Percentiles rank a stretch among this genome's conserved stretches.
These are phyloP conservation scores for Triplophysa siluroides DNA, from an alignment of 2,113 vertebrate genomes.

Conservation along the genomic window DNA sequence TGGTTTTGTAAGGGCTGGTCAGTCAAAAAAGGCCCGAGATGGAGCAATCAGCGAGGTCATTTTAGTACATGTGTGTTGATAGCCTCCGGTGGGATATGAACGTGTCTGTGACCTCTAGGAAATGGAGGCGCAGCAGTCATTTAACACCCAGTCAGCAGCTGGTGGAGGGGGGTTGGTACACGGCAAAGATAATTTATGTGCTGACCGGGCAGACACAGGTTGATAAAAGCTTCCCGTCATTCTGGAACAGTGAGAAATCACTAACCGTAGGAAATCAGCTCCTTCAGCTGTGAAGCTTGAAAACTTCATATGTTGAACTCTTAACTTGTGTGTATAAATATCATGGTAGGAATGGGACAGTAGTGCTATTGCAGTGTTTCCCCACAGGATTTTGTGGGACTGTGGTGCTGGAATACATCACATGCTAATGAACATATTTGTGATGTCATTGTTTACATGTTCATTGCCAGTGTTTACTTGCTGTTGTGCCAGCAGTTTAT, in stretches of 20 bases:
- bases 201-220: slow-evolving; percentile 10
- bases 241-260: slow-evolving; percentile 26
- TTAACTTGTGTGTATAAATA: no score
- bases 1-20: slow-evolving; percentile 6
- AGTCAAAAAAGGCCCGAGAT: slow-evolving; percentile 16
- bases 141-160: slow-evolving; percentile 39
- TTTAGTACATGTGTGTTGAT: slow-evolving; percentile 29
- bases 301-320: neutral
- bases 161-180: slow-evolving; percentile 12
- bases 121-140: slow-evolving; percentile 22
- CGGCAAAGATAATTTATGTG: slow-evolving; percentile 29
- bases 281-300: neutral
- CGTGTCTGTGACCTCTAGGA: slow-evolving; percentile 35
- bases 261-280: slow-evolving; percentile 3
- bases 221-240: slow-evolving; percentile 13
- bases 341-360: neutral
- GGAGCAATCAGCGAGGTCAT: neutral
- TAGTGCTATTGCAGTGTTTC: no score
- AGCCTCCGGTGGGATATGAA: slow-evolving; percentile 18
- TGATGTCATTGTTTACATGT: no score
- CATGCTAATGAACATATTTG: no score
- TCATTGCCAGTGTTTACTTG: no score
- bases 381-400: no score
- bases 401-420: no score
- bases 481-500: no score